Evolutionary conservation across 2,797 vertebrate species (phyloP).

Genomic region (Esox masquinongy): DNA sequence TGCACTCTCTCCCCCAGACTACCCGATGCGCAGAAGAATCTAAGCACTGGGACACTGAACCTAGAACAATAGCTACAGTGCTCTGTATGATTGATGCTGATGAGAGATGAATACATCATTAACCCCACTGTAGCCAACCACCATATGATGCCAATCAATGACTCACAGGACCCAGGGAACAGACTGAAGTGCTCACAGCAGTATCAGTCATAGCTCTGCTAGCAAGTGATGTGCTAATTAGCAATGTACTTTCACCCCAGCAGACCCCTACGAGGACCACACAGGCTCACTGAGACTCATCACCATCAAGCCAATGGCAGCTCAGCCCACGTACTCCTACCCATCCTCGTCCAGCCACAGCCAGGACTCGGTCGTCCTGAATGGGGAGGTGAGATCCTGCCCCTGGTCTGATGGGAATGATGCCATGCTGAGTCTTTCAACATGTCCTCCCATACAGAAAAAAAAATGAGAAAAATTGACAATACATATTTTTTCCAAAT

Average conservation of each 20-base stretch:
- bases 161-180: background rate
- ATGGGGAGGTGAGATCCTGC: constrained; percentile 86
- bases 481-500: too few relatives aligned
- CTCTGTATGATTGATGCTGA: constrained; percentile 32
- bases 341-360: constrained; percentile 85
- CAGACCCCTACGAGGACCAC: constrained; percentile 90
- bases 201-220: constrained; percentile 18
- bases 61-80: background rate
- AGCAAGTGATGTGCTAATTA: constrained; percentile 1
- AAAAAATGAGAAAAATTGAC: too few relatives aligned
- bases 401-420: background rate
- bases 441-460: too few relatives aligned
- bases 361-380: constrained; percentile 88
- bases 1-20: background rate
- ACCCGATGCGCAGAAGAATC: background rate
- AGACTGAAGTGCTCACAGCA: constrained; percentile 37
- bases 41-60: background rate
- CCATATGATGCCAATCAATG: constrained; percentile 57
- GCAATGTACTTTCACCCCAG: constrained; percentile 50
- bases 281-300: constrained; percentile 94
- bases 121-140: constrained; percentile 39
- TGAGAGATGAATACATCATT: constrained; percentile 41
- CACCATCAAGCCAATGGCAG: constrained; percentile 88
- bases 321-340: constrained; percentile 83
- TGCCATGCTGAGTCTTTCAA: background rate